These are phyloP conservation scores for Pinna nobilis DNA, from an alignment of 1,140 invertebrate species.

Conservation along the genomic window DNA sequence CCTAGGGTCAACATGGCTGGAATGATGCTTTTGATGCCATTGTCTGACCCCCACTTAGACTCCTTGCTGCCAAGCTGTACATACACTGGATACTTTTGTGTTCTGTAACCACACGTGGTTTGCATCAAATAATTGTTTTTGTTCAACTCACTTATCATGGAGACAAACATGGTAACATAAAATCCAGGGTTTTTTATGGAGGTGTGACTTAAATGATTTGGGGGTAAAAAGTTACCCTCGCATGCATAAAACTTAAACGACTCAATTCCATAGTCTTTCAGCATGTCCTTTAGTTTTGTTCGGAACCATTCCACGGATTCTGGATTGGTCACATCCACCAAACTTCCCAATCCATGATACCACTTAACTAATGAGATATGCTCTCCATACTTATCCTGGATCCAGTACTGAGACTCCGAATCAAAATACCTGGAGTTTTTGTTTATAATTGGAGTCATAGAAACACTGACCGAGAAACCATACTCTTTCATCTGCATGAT, in stretches of 20 bases:
- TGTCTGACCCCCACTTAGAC: slow-evolving; percentile 85
- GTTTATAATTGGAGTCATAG: slow-evolving; percentile 88
- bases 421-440: slow-evolving; percentile 33
- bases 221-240: slow-evolving; percentile 41
- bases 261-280: slow-evolving; percentile 35
- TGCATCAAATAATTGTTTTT: slow-evolving; percentile 76
- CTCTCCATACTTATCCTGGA: slow-evolving; percentile 22
- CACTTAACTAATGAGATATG: slow-evolving; percentile 2
- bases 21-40: slow-evolving; percentile 82
- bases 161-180: slow-evolving; percentile 49
- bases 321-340: slow-evolving; percentile 79
- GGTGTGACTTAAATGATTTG: slow-evolving; percentile 53
- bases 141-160: slow-evolving; percentile 34
- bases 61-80: slow-evolving; percentile 91
- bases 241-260: slow-evolving; percentile 54
- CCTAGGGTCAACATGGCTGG: slow-evolving; percentile 89
- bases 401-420: slow-evolving; percentile 27
- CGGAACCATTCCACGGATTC: slow-evolving; percentile 82
- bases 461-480: slow-evolving; percentile 85
- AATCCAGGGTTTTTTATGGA: slow-evolving; percentile 42
- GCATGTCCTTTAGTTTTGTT: slow-evolving; percentile 74
- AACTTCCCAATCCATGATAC: slow-evolving; percentile 62
- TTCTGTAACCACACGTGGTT: slow-evolving; percentile 81
- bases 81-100: slow-evolving; percentile 86
- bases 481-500: slow-evolving; percentile 78